Evolutionary conservation across 1,140 invertebrate species (phyloP), one percentile per base, ranked within the genome.

Genomic region (Lamellibrachia luymesi): DNA sequence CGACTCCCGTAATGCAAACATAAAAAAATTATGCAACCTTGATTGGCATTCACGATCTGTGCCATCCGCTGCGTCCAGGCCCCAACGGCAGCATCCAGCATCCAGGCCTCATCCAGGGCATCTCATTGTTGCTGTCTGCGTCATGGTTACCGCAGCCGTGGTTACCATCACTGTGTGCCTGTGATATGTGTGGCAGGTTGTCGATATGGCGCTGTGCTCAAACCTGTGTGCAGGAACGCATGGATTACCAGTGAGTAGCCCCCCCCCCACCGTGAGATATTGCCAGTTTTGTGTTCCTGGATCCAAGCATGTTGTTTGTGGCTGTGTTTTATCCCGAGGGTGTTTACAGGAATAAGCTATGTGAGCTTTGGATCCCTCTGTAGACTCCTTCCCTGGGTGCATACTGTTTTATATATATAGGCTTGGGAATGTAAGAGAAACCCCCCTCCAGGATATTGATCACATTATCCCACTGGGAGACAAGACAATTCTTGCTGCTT

Each of bases 21-120:
- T 80, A 80, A 80, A 80, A 80, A 80, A 80, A 80, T 80, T 80
- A 80, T 80, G 64, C 64, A 80, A 22, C 64, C 13, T 6, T 80
- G 64, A 80, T 80, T 80, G 64, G 64, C 64, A 80, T 80, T 80
- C 64, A 80, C 25, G 64, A 80, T 80, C 64, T 80, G 64, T 80
- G 64, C 13, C 64, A 80, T 1, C 4, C 0, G 6, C 2, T 22
- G 64, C 64, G 25, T 80, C 64, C 64, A 80, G 64, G 64, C 13
- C 64, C 13, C 64, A 80, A 22, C 64, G 13, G 13, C 64, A 10
- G 64, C 17, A 17, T 4, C 38, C 64, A 17, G 64, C 64, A 80
- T 80, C 64, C 64, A 80, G 64, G 64, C 64, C 5, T 10, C 64
- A 80, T 80, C 64, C 64, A 80, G 64, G 64, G 64, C 13, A 10